A percentile compares a stretch with the other conserved stretches of the same genome.
phyloP scores from a whole-genome alignment of 2,113 vertebrate species.

The Lycaon pictus region DNA sequence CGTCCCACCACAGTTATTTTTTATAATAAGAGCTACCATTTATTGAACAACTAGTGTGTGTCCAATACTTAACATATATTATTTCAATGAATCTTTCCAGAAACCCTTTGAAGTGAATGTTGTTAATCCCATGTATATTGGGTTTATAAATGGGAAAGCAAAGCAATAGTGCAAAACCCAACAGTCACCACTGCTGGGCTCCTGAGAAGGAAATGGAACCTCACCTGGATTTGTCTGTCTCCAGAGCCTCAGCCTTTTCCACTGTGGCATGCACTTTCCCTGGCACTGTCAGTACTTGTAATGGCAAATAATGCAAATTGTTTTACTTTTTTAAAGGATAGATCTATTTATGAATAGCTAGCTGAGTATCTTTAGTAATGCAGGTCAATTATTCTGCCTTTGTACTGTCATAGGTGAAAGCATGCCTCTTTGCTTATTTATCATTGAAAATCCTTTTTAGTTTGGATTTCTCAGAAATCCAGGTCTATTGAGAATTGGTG shows the following conservation, averaged over 20 bases:
- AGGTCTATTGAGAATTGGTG: neutral
- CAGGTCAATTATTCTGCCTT: neutral
- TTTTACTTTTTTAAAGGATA: constrained; percentile 42
- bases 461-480: constrained; percentile 25
- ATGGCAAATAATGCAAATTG: constrained; percentile 30
- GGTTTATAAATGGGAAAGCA: constrained; percentile 28
- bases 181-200: neutral
- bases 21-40: neutral
- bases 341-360: constrained; percentile 35
- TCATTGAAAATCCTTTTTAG: constrained; percentile 13
- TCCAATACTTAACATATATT: neutral
- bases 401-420: neutral
- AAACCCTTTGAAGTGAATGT: neutral
- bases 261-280: neutral
- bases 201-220: neutral
- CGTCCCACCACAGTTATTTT: neutral
- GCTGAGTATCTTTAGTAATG: constrained; percentile 11
- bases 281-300: neutral
- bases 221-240: neutral
- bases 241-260: neutral
- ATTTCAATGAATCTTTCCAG: constrained; percentile 43
- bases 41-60: constrained; percentile 48
- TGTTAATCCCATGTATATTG: neutral
- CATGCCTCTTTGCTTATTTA: constrained; percentile 6
- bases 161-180: neutral